Evolutionary conservation across 2,888 invertebrate genomes (phyloP), one percentile per base, ranked within the genome.

Genomic region (Dexiosoma caninum): DNA sequence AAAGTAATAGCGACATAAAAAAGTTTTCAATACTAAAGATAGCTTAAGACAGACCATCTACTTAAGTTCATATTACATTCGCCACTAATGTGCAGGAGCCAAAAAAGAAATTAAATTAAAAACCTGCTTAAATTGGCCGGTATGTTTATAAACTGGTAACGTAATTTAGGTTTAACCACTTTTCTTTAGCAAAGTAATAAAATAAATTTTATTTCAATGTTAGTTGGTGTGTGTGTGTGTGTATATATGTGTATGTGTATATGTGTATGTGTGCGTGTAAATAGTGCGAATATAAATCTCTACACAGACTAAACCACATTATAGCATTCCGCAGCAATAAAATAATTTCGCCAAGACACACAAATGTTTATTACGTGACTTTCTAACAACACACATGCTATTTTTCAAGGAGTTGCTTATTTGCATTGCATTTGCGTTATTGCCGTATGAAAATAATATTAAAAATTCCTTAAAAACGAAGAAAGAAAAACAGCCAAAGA

Each of bases 301-400:
- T 62, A 62, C 46, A 23, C 76, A 77, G 62, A 70, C 69, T 44
- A 23, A 62, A 60, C 60, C 66, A 60, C 66, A 71, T 71, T 53
- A 71, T 70, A 66, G 76, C 53, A 66, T 76, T 67, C 76, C 71
- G 78, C 79, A 79, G 70, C 79, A 79, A 79, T 79, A 79, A 79
- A 79, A 79, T 70, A 16, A 70, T 79, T 79, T 66, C 30, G 64
- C 57, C 79, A 59, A 79, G 79, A 75, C 79, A 70, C 32, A 70
- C 69, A 57, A 70, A 79, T 79, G 79, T 75, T 75, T 75, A 75
- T 74, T 79, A 79, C 79, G 79, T 79, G 79, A 79, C 79, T 64
- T 70, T 66, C 49, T 66, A 14, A 49, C 40, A 74, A 12, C 53
- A 53, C 55, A 44, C 59, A 44, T 60, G 40, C 3, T n/a, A 60